Percentiles rank a stretch among this genome's conserved stretches.
phyloP scores from a whole-genome alignment of 1,140 invertebrate genomes.

The Hyposmocoma kahamanoa region DNA sequence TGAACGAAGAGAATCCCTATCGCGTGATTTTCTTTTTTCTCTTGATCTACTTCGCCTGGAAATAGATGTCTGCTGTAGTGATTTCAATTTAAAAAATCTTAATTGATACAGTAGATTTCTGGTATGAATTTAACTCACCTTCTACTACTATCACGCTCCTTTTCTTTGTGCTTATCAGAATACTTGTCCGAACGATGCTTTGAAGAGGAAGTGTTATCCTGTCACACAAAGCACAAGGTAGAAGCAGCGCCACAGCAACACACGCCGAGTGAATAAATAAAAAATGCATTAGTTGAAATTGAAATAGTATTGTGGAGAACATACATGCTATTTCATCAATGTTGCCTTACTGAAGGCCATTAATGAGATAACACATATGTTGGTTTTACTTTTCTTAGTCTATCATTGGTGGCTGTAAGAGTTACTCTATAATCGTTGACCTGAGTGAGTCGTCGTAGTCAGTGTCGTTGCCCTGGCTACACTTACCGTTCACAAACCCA shows the following conservation, averaged over 20 bases:
- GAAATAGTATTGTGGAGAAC: conserved; percentile 42
- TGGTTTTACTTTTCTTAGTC: conserved; percentile 46
- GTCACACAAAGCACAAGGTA: conserved; percentile 76
- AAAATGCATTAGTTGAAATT: conserved; percentile 68
- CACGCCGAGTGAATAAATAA: conserved; percentile 74
- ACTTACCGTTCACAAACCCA: conserved; percentile 73
- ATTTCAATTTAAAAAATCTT: conserved; percentile 1
- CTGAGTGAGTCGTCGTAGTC: conserved; percentile 41
- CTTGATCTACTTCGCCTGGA: conserved; percentile 70
- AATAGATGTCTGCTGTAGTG: too few species aligned
- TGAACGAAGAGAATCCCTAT: conserved; percentile 47
- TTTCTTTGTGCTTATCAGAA: conserved; percentile 69
- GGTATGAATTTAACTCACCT: too few species aligned
- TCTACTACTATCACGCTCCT: conserved; percentile 47
- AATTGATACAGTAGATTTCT: background rate
- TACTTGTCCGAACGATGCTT: conserved; percentile 73
- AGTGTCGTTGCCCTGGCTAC: conserved; percentile 48
- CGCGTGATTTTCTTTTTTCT: conserved; percentile 66
- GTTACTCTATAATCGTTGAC: conserved; percentile 26
- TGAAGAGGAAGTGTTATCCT: conserved; percentile 73
- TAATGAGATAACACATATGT: conserved; percentile 49
- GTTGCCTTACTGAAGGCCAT: conserved; percentile 14
- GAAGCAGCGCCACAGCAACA: conserved; percentile 74
- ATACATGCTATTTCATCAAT: conserved; percentile 44
- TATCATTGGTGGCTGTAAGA: conserved; percentile 29